Percentiles rank a stretch among this genome's conserved stretches.
Evolutionary conservation across 1,140 invertebrate genomes (phyloP).

Genomic region (Chelonus insularis): DNA sequence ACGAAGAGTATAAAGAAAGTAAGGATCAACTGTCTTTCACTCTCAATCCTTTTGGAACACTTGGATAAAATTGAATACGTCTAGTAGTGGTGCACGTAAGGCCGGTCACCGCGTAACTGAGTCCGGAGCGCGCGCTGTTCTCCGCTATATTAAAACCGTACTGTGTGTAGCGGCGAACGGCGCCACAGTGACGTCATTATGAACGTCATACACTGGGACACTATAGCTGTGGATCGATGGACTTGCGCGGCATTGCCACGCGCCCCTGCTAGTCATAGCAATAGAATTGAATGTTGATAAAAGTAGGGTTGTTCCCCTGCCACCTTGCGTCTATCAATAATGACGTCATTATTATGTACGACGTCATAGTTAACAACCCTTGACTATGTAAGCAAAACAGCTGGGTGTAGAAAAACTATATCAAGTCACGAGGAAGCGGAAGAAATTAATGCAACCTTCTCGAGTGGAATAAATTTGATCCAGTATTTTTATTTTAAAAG

Average conservation of each 20-base stretch:
- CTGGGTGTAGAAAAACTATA: too few species aligned
- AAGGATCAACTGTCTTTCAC: slow-evolving; percentile 10
- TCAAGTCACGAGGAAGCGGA: too few species aligned
- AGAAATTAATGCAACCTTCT: too few species aligned
- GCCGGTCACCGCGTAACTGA: slow-evolving; percentile 58
- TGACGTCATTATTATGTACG: too few species aligned
- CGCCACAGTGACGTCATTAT: slow-evolving; percentile 44
- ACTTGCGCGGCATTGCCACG: slow-evolving; percentile 40
- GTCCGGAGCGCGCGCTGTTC: slow-evolving; percentile 53
- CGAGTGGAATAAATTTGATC: too few species aligned
- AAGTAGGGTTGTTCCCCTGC: not conserved
- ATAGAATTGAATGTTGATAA: not conserved
- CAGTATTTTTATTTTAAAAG: too few species aligned
- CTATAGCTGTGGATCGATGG: slow-evolving; percentile 47
- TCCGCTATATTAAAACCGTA: slow-evolving; percentile 60
- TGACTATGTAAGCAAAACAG: too few species aligned
- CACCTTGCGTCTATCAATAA: too few species aligned
- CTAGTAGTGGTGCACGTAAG: slow-evolving; percentile 43
- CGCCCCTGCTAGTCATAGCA: slow-evolving; percentile 38
- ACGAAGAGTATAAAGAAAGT: too few species aligned
- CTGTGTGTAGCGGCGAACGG: slow-evolving; percentile 53
- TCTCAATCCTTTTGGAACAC: slow-evolving; percentile 3
- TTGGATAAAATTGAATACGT: not conserved
- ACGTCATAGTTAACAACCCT: too few species aligned
- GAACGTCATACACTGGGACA: slow-evolving; percentile 43